Percentiles rank a stretch among this genome's conserved stretches.
phyloP scores from a whole-genome alignment of 2,888 invertebrate species.

The Plemyria rubiginata region DNA sequence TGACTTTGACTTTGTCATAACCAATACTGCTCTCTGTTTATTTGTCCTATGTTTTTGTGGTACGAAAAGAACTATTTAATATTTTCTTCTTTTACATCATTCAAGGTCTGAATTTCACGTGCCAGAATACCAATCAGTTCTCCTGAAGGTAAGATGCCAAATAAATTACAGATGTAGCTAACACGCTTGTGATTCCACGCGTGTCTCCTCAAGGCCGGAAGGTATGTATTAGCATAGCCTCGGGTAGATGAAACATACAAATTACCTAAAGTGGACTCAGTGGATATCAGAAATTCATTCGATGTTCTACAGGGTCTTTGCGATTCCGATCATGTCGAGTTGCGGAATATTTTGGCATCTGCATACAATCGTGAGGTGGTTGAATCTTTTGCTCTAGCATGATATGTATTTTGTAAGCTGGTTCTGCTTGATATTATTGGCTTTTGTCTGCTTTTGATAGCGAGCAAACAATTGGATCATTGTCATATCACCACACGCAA shows the following conservation, averaged over 20 bases:
- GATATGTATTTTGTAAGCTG: not conserved
- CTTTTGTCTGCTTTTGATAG: too few species aligned
- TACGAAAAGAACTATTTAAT: not conserved
- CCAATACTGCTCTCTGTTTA: too few species aligned
- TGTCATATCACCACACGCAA: too few species aligned
- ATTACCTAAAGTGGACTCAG: slow-evolving; percentile 51
- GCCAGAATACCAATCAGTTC: slow-evolving; percentile 22
- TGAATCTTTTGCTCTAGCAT: slow-evolving; percentile 5
- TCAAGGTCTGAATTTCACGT: slow-evolving; percentile 20
- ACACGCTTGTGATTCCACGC: slow-evolving; percentile 47
- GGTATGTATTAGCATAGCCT: slow-evolving; percentile 60
- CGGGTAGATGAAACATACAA: slow-evolving; percentile 55
- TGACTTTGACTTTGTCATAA: too few species aligned
- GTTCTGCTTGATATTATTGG: not conserved
- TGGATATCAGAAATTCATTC: slow-evolving; percentile 67
- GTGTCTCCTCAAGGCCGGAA: slow-evolving; percentile 63
- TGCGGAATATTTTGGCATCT: slow-evolving; percentile 52
- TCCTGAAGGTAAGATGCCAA: slow-evolving; percentile 32
- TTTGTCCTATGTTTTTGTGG: too few species aligned
- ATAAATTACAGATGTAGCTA: slow-evolving; percentile 33
- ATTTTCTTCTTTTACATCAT: not conserved
- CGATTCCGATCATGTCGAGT: slow-evolving; percentile 64
- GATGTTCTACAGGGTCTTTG: slow-evolving; percentile 54
- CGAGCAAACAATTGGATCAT: too few species aligned
- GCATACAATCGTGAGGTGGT: slow-evolving; percentile 24